Percentiles rank a stretch among this genome's conserved stretches.
Conservation (phyloP, 2,797 vertebrate genomes). For the Gobionotothen gibberifrons region DNA sequence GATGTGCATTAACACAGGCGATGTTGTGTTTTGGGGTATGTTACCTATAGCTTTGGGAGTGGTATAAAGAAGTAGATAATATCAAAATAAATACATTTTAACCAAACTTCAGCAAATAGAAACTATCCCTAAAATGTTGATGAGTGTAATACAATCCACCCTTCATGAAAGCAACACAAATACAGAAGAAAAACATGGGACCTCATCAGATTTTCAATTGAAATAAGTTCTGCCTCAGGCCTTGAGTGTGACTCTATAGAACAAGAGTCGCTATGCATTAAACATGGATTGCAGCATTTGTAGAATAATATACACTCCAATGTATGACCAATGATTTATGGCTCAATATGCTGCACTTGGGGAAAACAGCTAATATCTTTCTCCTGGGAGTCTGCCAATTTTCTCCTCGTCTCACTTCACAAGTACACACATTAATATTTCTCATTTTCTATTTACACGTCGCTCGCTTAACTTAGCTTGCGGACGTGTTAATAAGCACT, state of each 20-base stretch:
- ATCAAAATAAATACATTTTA: neutral
- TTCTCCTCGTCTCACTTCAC: conserved; percentile 26
- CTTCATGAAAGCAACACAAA: too few species aligned
- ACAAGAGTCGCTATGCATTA: conserved; percentile 25
- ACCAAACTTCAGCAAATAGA: neutral
- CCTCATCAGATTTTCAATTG: neutral
- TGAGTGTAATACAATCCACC: neutral
- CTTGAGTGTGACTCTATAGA: neutral
- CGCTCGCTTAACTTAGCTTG: conserved; percentile 13
- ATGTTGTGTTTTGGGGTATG: neutral
- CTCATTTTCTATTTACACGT: conserved; percentile 24
- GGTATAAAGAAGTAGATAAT: neutral
- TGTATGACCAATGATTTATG: conserved; percentile 33
- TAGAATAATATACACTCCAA: neutral
- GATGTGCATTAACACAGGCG: neutral
- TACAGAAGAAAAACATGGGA: neutral
- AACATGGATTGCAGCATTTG: neutral
- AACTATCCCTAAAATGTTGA: neutral
- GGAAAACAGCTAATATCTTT: conserved; percentile 30
- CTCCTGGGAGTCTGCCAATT: conserved; percentile 27
- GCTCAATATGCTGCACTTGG: conserved; percentile 39
- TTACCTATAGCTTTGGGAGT: neutral
- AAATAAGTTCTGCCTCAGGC: neutral
- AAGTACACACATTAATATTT: conserved; percentile 25
- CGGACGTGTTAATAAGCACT: conserved; percentile 2